Conservation (phyloP, 1,140 invertebrate species). For the Bicyclus anynana region DNA sequence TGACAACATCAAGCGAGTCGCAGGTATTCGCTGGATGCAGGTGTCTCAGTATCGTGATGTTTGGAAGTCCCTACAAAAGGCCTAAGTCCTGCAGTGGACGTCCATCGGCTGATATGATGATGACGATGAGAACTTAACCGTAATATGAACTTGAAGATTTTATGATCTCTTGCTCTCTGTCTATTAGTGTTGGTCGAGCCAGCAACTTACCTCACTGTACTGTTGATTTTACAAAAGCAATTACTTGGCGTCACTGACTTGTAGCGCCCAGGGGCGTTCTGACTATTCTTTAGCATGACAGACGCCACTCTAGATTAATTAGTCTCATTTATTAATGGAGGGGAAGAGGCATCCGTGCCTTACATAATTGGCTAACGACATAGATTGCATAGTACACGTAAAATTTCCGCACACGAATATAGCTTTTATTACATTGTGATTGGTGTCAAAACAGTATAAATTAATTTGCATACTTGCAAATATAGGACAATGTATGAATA, state of each 20-base stretch:
- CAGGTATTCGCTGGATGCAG: too few species aligned
- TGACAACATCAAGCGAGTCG: too few species aligned
- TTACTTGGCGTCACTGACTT: slow-evolving; percentile 53
- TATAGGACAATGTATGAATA: not conserved
- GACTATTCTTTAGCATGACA: slow-evolving; percentile 71
- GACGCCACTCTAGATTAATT: slow-evolving; percentile 68
- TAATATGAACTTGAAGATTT: too few species aligned
- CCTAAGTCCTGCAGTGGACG: too few species aligned
- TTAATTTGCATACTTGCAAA: slow-evolving; percentile 4
- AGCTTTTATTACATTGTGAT: slow-evolving; percentile 6
- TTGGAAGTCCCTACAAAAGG: too few species aligned
- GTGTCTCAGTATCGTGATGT: too few species aligned
- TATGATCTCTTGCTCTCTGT: too few species aligned
- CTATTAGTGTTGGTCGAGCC: slow-evolving; percentile 15
- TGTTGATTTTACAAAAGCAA: slow-evolving; percentile 69
- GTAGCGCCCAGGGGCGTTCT: slow-evolving; percentile 42
- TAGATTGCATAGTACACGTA: slow-evolving; percentile 1
- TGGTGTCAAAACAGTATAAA: slow-evolving; percentile 3
- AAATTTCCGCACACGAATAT: slow-evolving; percentile 9
- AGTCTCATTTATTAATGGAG: slow-evolving; percentile 63
- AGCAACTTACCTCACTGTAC: slow-evolving; percentile 20
- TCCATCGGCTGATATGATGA: too few species aligned
- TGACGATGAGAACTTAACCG: too few species aligned
- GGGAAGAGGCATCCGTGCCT: slow-evolving; percentile 41
- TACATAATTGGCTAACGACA: slow-evolving; percentile 20